A percentile compares a stretch with the other conserved stretches of the same genome.
phyloP scores from a whole-genome alignment of 2,113 vertebrate species.

The Pantherophis guttatus region DNA sequence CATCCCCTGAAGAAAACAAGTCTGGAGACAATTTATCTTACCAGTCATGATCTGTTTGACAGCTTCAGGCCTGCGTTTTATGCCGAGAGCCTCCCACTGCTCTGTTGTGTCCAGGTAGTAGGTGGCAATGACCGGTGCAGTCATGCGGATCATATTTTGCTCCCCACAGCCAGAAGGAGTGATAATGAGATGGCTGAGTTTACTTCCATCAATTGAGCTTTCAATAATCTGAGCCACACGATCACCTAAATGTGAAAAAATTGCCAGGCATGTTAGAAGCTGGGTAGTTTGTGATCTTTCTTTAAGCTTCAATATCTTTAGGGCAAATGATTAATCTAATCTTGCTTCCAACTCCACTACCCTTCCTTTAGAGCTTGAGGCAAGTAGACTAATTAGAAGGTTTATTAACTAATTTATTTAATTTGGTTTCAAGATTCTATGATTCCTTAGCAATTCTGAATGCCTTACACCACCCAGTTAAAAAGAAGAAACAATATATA shows the following conservation, averaged over 20 bases:
- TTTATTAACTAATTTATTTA: neutral
- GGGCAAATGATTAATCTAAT: too few relatives aligned
- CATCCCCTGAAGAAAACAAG: neutral
- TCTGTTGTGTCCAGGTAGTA: constrained; percentile 78
- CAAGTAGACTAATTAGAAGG: neutral
- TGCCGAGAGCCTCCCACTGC: constrained; percentile 78
- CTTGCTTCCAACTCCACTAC: neutral
- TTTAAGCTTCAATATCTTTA: neutral
- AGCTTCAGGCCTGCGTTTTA: constrained; percentile 62
- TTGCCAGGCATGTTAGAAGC: neutral
- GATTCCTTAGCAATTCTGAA: too few relatives aligned
- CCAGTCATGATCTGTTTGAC: constrained; percentile 77
- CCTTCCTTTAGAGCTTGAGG: neutral
- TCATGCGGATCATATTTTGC: constrained; percentile 86
- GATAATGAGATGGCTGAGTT: constrained; percentile 76
- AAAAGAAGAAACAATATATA: too few relatives aligned
- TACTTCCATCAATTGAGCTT: constrained; percentile 56
- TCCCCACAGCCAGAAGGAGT: constrained; percentile 86
- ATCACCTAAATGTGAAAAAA: constrained; percentile 54
- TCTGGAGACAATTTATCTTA: constrained; percentile 25
- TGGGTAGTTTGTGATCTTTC: neutral
- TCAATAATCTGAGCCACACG: constrained; percentile 61
- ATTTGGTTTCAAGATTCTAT: too few relatives aligned
- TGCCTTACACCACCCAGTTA: too few relatives aligned
- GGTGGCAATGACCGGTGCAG: constrained; percentile 81